Conservation (phyloP, 2,113 vertebrate species). For the Gopherus flavomarginatus region DNA sequence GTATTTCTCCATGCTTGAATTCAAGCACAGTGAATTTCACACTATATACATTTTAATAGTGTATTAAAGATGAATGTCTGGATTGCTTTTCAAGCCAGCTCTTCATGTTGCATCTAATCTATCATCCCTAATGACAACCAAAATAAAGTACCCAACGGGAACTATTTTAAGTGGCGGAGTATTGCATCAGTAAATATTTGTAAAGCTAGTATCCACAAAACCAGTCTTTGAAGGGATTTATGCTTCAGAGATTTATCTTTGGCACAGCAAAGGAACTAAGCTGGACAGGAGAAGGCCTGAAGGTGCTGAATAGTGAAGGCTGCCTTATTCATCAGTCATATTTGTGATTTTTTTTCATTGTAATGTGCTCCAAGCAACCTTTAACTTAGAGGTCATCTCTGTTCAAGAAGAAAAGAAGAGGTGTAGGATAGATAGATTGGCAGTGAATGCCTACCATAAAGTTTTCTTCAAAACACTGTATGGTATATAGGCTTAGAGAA, state of each 20-base stretch:
- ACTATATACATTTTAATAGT: neutral
- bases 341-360: neutral
- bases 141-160: neutral
- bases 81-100: neutral
- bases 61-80: neutral
- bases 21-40: neutral
- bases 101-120: neutral
- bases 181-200: neutral
- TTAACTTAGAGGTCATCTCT: neutral
- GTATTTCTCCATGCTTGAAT: neutral
- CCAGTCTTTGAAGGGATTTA: neutral
- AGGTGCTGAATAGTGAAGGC: neutral
- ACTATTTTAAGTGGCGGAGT: neutral
- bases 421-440: neutral
- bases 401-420: neutral
- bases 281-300: neutral
- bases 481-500: neutral
- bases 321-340: conserved; percentile 11
- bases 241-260: neutral
- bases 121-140: neutral
- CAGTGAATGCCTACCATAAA: neutral
- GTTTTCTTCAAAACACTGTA: neutral
- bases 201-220: neutral
- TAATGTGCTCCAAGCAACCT: neutral
- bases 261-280: neutral